Evolutionary conservation across 2,797 vertebrate species (phyloP), one percentile per base, ranked within the genome.

Genomic region (Microchirus variegatus): DNA sequence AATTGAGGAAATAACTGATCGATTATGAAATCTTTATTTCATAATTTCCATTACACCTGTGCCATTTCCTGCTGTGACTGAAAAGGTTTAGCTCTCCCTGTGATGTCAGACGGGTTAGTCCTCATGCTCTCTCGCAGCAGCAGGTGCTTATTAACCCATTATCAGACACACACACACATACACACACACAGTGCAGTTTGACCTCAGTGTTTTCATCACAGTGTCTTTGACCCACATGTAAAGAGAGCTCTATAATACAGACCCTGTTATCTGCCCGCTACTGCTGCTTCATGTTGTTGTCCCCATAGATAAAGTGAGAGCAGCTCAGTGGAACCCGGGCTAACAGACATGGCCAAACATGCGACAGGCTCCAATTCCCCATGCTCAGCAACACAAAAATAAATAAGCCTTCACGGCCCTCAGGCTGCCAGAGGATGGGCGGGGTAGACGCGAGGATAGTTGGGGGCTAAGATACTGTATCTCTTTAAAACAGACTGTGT

Each of bases 371-470:
- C 85, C 85, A 58, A 92, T 93, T 94, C 83, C 77, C 45, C 79
- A 47, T 26, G 67, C 81, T 93, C 92, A 94, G 92, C 92, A 92
- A 71, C 82, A 89, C 87, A 31, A 65, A 89, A 90, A 91, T 91
- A 91, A 91, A 89, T 77, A 82, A 84, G 77, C 56, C 59, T 73
- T 31, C 31, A 31, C 1, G 85, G 78, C 61, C 58, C 17, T 11
- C 36, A 13, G 22, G 65, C 81, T 82, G 67, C 50, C 13, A 10
- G 19, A 59, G 73, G 60, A 41, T 59, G 84, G 81, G 80, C 53
- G 84, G 79, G 73, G 70, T 48, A 57, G 55, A 48, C 19, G 37
- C 44, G 49, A 53, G 37, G 53, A 55, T 6, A 47, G 43, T n/a
- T 51, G 73, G 53, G 57, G 57, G 45, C 26, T 14, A 8, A 78